Percentiles rank a stretch among this genome's conserved stretches.
phyloP scores from a whole-genome alignment of 2,888 invertebrate genomes.

The Eupithecia tripunctaria region DNA sequence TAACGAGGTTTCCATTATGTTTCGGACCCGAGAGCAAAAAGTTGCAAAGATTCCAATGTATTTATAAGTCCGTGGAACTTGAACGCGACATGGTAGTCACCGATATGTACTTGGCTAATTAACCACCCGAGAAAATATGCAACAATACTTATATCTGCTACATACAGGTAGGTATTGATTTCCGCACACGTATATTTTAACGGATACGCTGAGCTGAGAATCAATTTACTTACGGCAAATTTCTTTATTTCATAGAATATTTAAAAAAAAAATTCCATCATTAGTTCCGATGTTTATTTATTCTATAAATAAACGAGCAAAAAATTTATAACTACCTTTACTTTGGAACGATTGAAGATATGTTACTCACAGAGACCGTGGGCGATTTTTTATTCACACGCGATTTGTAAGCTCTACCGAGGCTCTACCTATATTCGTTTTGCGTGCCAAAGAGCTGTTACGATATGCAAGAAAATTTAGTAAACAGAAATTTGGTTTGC shows the following conservation, averaged over 20 bases:
- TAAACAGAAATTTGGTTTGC: conserved; percentile 69
- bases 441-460: conserved; percentile 79
- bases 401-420: conserved; percentile 60
- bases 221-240: conserved; percentile 46
- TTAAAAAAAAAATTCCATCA: conserved; percentile 38
- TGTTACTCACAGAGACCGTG: conserved; percentile 58
- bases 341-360: conserved; percentile 48
- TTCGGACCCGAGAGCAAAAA: conserved; percentile 56
- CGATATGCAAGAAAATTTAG: conserved; percentile 70
- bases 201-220: conserved; percentile 31
- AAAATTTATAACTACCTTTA: conserved; percentile 55
- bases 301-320: conserved; percentile 51
- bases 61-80: conserved; percentile 41
- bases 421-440: conserved; percentile 53
- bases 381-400: conserved; percentile 74
- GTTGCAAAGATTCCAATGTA: conserved; percentile 57
- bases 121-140: conserved; percentile 41
- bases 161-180: conserved; percentile 30
- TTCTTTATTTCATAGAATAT: conserved; percentile 26
- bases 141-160: conserved; percentile 37
- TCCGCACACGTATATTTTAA: conserved; percentile 30
- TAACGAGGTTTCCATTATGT: conserved; percentile 74
- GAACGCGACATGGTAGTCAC: conserved; percentile 33
- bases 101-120: conserved; percentile 40
- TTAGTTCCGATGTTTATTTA: conserved; percentile 56